Evolutionary conservation across 2,797 vertebrate species (phyloP), one percentile per base, ranked within the genome.

Genomic region (Streptopelia turtur): DNA sequence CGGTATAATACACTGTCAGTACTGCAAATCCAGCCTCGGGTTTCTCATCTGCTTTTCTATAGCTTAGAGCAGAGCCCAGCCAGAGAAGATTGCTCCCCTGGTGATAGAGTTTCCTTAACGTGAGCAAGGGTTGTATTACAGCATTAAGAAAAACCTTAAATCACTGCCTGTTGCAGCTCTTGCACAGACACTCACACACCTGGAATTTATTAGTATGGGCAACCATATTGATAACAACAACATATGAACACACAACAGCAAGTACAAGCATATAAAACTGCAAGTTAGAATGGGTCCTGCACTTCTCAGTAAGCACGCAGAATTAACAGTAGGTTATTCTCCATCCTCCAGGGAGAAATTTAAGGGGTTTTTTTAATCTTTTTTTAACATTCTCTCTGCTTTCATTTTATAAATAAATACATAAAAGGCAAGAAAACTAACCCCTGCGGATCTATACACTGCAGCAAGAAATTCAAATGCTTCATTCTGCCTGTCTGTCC

Each of bases 121-220:
- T 86, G 84, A 94, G 89, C 82, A 94, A 60, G 43, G 71, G 35
- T 56, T 96, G 78, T 90, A 94, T 90, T 94, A 95, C 92, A 86
- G 89, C 56, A 92, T 69, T 88, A 95, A 94, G 74, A 68, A 89
- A 82, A 94, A 91, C 41, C 49, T 84, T 66, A 91, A 96, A 89
- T 91, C 77, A 72, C 16, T 75, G 45, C 39, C 61, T 81, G 31
- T 61, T 91, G 79, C 82, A 90, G 79, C 60, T 87, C 27, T 94
- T 87, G 9, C 35, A 90, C 0, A 35, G 41, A 87, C 20, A 59
- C 57, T 70, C 86, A 76, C 31, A 85, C 33, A 56, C 12, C 53
- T 76, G 25, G 74, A 88, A 90, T 49, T 5, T 56, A 55, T 90
- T 81, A 35, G 6, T 52, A 63, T 57, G 22, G 31, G 45, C 49